Percentiles rank a stretch among this genome's conserved stretches.
Evolutionary conservation across 2,888 invertebrate species (phyloP).

Genomic region (Mechanitis messenoides): DNA sequence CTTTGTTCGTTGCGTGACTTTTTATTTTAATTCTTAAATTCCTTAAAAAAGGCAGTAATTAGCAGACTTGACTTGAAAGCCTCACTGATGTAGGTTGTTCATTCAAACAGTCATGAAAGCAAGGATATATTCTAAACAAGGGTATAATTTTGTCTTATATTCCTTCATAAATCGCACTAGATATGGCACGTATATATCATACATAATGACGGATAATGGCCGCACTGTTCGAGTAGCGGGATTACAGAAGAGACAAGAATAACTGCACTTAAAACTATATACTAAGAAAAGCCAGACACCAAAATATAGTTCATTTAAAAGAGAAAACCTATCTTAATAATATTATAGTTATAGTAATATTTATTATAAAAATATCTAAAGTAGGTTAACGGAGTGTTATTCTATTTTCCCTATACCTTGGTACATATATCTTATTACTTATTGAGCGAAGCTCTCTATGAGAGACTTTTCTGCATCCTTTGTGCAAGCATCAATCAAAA

Average conservation of each 20-base stretch:
- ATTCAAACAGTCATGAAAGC: neutral
- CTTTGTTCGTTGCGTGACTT: slow-evolving; percentile 22
- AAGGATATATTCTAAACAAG: neutral
- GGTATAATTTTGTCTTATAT: too few relatives aligned
- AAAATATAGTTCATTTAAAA: neutral
- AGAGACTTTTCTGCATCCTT: too few relatives aligned
- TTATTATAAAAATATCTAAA: neutral
- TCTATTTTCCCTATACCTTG: neutral
- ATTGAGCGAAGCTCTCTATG: neutral
- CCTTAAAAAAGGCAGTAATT: neutral
- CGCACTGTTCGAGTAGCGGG: slow-evolving; percentile 57
- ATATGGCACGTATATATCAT: slow-evolving; percentile 13
- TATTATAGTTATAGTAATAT: neutral
- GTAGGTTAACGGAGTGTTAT: neutral
- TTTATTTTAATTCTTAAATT: slow-evolving; percentile 23
- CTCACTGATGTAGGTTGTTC: neutral
- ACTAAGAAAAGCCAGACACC: neutral
- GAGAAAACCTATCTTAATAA: neutral
- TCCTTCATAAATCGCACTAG: slow-evolving; percentile 4
- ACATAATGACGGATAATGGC: slow-evolving; percentile 40
- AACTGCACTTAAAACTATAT: neutral
- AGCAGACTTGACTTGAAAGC: slow-evolving; percentile 1
- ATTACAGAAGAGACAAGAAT: slow-evolving; percentile 25
- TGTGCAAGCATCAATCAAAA: too few relatives aligned
- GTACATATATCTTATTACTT: neutral